phyloP scores from a whole-genome alignment of 2,113 vertebrate species.

The Paramisgurnus dabryanus region DNA sequence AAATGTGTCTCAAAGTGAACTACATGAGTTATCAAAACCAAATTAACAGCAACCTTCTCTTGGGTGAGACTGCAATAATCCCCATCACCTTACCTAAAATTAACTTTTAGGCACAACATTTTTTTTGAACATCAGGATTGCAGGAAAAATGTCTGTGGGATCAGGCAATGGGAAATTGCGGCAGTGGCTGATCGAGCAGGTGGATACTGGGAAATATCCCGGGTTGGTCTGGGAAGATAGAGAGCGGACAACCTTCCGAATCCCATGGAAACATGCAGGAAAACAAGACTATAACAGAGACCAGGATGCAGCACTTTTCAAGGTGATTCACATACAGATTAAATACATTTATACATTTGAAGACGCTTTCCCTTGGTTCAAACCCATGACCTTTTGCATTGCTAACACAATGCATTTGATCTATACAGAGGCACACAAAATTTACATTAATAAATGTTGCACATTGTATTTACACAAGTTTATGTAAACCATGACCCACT shows the following conservation, averaged over 20 bases:
- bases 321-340: slow-evolving; percentile 65
- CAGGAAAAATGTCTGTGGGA: slow-evolving; percentile 76
- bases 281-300: slow-evolving; percentile 89
- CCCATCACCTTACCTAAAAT: no score
- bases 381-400: no score
- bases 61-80: no score
- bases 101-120: no score
- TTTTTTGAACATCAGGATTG: background rate
- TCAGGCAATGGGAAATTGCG: slow-evolving; percentile 96
- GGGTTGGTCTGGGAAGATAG: slow-evolving; percentile 84
- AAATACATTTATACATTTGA: no score
- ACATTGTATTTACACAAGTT: no score
- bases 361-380: no score
- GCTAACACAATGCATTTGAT: no score
- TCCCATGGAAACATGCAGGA: slow-evolving; percentile 86
- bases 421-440: no score
- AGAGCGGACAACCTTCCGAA: slow-evolving; percentile 80
- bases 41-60: no score
- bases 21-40: background rate
- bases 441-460: no score
- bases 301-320: slow-evolving; percentile 86
- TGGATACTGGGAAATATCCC: slow-evolving; percentile 76
- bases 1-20: background rate
- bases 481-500: no score
- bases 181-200: slow-evolving; percentile 95